A percentile compares a stretch with the other conserved stretches of the same genome.
Conservation (phyloP, 2,797 vertebrate genomes). For the Apodemus agrarius region DNA sequence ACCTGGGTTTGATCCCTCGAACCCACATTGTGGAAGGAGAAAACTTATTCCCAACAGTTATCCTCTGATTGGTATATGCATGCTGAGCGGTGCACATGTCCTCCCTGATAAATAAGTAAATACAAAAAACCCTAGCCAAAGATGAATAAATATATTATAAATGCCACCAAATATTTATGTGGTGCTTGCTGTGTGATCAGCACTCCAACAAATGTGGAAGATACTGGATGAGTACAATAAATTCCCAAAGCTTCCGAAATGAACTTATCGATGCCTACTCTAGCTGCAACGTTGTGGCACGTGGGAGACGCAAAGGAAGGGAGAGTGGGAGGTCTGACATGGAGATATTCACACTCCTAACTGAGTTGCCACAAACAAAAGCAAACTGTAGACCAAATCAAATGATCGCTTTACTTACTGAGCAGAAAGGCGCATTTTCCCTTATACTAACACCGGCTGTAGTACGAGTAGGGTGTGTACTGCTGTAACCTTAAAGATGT, state of each 20-base stretch:
- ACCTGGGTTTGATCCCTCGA: background rate
- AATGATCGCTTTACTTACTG: background rate
- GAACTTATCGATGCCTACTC: background rate
- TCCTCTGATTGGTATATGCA: background rate
- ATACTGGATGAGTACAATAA: background rate
- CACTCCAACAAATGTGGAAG: background rate
- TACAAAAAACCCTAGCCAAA: background rate
- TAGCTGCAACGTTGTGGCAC: background rate
- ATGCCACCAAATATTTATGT: constrained; percentile 46
- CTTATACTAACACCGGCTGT: background rate
- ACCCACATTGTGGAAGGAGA: background rate
- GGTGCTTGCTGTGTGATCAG: background rate
- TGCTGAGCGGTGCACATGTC: background rate
- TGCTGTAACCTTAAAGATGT: background rate
- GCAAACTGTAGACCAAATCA: background rate
- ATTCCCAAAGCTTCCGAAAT: background rate
- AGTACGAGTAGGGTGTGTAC: background rate
- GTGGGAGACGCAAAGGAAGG: background rate
- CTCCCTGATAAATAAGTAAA: background rate
- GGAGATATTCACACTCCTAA: background rate
- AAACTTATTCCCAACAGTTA: background rate
- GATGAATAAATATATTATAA: background rate
- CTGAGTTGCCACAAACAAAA: background rate
- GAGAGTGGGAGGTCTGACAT: background rate
- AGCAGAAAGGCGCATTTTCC: background rate